Base-by-base conservation (phyloP, 37 sponge, comb jelly and placozoan species). In the Hexactinellida sp. region DNA sequence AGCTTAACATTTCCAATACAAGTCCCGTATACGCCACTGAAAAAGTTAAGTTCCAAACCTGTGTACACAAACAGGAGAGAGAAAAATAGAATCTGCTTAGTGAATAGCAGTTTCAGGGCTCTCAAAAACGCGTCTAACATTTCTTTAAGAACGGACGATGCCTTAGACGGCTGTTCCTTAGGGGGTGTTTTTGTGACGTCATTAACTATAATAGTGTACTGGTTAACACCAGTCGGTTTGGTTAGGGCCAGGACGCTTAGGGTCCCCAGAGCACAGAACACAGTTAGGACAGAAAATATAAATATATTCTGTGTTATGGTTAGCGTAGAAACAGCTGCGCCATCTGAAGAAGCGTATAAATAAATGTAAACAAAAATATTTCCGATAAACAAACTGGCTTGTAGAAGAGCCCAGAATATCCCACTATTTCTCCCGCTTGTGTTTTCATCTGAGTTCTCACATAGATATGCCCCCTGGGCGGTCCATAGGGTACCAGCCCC, bases 11-110 rank as follows among this genome's bases (percentile, higher is more conserved):
- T 84, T 92, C 96, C 96, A 36, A 94, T 87, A 0, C 87, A 37
- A 54, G 93, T 96, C 1, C 89, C 94, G 71, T 89, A 96, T 36
- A 94, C 95, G 36, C 94, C 93, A 90, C 93, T 92, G 90, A 91
- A 96, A 54, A 94, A 94, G 54, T 90, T 91, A 83, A 96, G 76
- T 55, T 92, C 94, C 83, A 94, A 86, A 0, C 97, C 94, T 94
- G 95, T 95, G 76, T 95, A 95, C 30, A 92, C 84, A 76, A 92
- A 95, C 54, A 38, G 36, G 23, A 93, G 34, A 38, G 52, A 63
- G 38, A 95, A 88, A 23, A 91, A 83, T 36, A 87, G 0, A 94
- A 95, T 94, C 24, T 92, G 84, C 82, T 55, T 37, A 38, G 93
- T 95, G 9, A 89, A 55, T 38, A 92, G 55, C 36, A 95, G 25